A percentile compares a stretch with the other conserved stretches of the same genome.
Conservation (phyloP, 2,797 vertebrate genomes). For the Leptatherina wallacei region DNA sequence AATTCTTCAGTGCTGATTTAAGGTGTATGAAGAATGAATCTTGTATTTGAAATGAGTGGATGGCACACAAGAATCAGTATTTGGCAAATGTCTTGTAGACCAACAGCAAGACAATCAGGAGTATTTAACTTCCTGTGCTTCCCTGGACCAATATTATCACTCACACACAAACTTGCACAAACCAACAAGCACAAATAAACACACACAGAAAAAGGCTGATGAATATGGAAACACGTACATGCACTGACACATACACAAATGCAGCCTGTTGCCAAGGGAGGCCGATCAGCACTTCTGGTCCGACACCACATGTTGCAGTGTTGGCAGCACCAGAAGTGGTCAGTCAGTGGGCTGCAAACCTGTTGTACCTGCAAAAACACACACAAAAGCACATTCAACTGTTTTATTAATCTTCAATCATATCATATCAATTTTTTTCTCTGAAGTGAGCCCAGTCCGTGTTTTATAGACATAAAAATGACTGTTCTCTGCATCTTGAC, state of each 20-base stretch:
- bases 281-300: slow-evolving; percentile 32
- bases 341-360: slow-evolving; percentile 9
- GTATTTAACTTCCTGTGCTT: slow-evolving; percentile 60
- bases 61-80: slow-evolving; percentile 5
- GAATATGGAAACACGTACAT: slow-evolving; percentile 19
- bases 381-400: not conserved
- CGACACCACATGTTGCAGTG: slow-evolving; percentile 54
- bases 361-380: slow-evolving; percentile 1
- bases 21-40: not conserved
- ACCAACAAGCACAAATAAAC: slow-evolving; percentile 11
- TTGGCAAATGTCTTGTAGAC: slow-evolving; percentile 38
- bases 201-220: slow-evolving; percentile 6
- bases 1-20: not conserved
- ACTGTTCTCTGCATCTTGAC: not conserved
- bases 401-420: not conserved
- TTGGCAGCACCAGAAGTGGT: slow-evolving; percentile 34
- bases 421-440: not conserved
- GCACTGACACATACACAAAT: slow-evolving; percentile 24
- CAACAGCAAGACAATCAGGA: slow-evolving; percentile 52
- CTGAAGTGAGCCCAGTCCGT: not conserved
- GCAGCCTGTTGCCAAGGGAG: slow-evolving; percentile 39
- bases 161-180: slow-evolving; percentile 3
- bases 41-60: slow-evolving; percentile 8
- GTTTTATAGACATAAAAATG: not conserved
- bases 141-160: slow-evolving; percentile 46